phyloP scores from a whole-genome alignment of 2,113 vertebrate species.

The Corvus hawaiiensis region DNA sequence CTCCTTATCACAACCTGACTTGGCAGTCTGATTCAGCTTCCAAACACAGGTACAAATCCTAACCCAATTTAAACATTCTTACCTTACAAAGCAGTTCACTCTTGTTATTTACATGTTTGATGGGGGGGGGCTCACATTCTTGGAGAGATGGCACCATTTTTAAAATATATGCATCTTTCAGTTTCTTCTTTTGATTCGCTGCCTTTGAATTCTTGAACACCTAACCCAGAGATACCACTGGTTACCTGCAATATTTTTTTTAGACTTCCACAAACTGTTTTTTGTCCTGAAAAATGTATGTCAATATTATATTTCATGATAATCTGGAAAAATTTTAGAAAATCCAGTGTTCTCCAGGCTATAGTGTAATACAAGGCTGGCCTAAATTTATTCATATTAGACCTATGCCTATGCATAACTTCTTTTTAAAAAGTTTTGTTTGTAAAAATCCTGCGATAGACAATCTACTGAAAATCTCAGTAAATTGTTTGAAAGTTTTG shows the following conservation, averaged over 20 bases:
- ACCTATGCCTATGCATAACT: neutral
- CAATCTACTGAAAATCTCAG: neutral
- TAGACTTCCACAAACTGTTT: neutral
- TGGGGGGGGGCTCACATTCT: rapidly evolving
- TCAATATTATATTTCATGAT: neutral
- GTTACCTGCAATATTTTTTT: neutral
- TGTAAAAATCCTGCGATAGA: neutral
- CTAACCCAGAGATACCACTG: neutral
- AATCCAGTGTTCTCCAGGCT: neutral
- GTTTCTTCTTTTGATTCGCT: neutral
- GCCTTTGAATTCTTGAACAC: neutral
- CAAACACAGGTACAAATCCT: neutral
- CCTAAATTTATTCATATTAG: neutral
- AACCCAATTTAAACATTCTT: neutral
- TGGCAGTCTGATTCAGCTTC: neutral
- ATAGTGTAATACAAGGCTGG: neutral
- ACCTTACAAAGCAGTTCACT: neutral
- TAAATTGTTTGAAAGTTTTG: neutral
- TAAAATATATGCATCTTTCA: neutral
- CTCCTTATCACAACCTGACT: neutral
- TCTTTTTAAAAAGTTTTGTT: neutral
- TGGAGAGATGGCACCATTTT: neutral
- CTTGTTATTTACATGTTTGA: neutral
- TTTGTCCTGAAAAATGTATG: neutral
- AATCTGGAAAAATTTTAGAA: neutral